Percentiles rank a stretch among this genome's conserved stretches.
These are phyloP conservation scores for Caenorhabditis doughertyi DNA, from an alignment of 2,888 invertebrate genomes.

Conservation along the genomic window DNA sequence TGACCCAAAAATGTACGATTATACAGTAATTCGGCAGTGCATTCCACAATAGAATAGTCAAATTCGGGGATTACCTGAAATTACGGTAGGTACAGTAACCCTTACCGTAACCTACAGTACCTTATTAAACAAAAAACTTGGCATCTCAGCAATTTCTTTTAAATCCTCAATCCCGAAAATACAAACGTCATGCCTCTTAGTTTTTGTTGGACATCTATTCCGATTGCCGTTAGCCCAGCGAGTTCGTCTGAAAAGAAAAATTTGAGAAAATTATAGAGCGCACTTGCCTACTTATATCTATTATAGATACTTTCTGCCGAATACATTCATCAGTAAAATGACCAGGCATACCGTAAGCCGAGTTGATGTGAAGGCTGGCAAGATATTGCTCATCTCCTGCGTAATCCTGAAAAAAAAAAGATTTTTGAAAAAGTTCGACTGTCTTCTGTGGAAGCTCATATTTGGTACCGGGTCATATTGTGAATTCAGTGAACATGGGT, in stretches of 20 bases:
- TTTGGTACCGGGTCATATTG: too few relatives aligned
- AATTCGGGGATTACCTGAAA: slow-evolving; percentile 67
- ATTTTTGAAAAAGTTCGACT: background rate
- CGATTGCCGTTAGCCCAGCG: slow-evolving; percentile 34
- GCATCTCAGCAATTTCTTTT: slow-evolving; percentile 32
- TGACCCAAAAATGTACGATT: slow-evolving; percentile 66
- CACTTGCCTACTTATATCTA: background rate
- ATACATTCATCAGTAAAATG: slow-evolving; percentile 64
- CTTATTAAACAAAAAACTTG: slow-evolving; percentile 66
- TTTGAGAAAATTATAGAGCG: too few relatives aligned
- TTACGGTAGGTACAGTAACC: too few relatives aligned
- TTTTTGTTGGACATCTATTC: slow-evolving; percentile 40
- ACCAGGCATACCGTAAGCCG: slow-evolving; percentile 65
- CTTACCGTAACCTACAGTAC: slow-evolving; percentile 30
- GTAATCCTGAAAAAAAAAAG: slow-evolving; percentile 36
- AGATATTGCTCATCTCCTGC: slow-evolving; percentile 64
- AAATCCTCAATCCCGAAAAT: slow-evolving; percentile 67
- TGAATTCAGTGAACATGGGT: too few relatives aligned
- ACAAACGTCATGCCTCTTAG: slow-evolving; percentile 60
- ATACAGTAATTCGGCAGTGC: slow-evolving; percentile 64
- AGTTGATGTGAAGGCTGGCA: slow-evolving; percentile 47
- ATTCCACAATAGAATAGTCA: slow-evolving; percentile 68
- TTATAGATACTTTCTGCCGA: background rate
- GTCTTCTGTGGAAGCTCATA: too few relatives aligned
- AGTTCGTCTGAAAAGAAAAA: slow-evolving; percentile 56